A percentile compares a stretch with the other conserved stretches of the same genome.
Evolutionary conservation across 2,888 invertebrate species (phyloP).

Genomic region (Endomychus coccineus): DNA sequence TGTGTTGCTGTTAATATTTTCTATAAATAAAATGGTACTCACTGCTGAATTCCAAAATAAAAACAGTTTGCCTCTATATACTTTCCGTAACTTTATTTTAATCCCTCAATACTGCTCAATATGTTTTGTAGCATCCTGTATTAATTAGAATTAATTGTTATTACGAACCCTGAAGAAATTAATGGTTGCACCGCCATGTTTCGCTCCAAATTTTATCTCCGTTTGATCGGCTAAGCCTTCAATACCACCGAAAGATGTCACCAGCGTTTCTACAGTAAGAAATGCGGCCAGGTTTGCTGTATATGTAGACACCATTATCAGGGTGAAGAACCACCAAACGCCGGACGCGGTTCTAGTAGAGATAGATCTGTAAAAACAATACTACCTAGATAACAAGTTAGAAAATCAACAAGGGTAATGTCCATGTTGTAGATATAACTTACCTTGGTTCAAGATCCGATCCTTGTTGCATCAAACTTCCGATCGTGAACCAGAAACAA

Average conservation of each 20-base stretch:
- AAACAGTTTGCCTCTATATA: too few species aligned
- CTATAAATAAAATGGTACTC: too few species aligned
- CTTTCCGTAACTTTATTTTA: too few species aligned
- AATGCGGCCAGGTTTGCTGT: conserved; percentile 89
- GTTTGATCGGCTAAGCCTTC: conserved; percentile 77
- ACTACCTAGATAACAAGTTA: too few species aligned
- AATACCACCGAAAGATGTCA: conserved; percentile 67
- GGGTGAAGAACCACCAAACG: conserved; percentile 84
- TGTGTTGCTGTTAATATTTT: too few species aligned
- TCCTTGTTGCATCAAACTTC: conserved; percentile 79
- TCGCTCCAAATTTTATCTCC: conserved; percentile 79
- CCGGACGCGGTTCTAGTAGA: conserved; percentile 84
- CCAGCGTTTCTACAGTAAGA: conserved; percentile 70
- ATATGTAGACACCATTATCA: conserved; percentile 81
- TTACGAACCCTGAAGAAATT: conserved; percentile 75
- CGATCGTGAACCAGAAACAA: conserved; percentile 83
- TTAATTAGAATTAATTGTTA: conserved; percentile 1
- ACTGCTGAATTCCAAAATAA: too few species aligned
- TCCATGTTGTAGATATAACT: too few species aligned
- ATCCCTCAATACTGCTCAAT: too few species aligned
- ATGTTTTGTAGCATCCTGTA: too few species aligned
- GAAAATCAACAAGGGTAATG: too few species aligned
- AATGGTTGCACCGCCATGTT: conserved; percentile 77
- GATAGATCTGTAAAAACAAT: too few species aligned
- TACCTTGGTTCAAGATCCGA: conserved; percentile 83